phyloP scores from a whole-genome alignment of 2,797 vertebrate genomes.

The Pangasius sanitwongsei region DNA sequence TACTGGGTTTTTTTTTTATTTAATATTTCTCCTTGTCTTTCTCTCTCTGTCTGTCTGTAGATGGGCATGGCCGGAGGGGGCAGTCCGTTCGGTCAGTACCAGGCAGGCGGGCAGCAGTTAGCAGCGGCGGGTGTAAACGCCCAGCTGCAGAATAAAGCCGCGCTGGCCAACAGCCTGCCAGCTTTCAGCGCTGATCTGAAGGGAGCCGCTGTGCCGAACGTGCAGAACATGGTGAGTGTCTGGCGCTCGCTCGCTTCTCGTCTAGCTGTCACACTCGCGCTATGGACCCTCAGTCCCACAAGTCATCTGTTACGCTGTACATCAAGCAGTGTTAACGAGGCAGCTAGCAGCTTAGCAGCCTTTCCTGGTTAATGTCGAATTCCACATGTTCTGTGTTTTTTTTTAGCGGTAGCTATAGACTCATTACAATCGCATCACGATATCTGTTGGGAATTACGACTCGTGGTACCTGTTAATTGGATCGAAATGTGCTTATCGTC shows the following conservation, averaged over 20 bases:
- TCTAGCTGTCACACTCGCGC: background rate
- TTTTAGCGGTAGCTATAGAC: background rate
- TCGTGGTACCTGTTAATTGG: background rate
- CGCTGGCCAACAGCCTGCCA: constrained; percentile 87
- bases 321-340: background rate
- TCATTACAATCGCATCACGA: background rate
- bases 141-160: constrained; percentile 86
- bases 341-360: background rate
- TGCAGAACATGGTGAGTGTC: constrained; percentile 91
- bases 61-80: constrained; percentile 87
- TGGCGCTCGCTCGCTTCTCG: background rate
- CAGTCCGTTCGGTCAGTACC: constrained; percentile 88
- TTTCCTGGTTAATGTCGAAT: background rate
- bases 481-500: background rate
- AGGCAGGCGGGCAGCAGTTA: constrained; percentile 84
- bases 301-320: background rate
- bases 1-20: no score
- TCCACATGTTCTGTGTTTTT: background rate
- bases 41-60: constrained; percentile 70
- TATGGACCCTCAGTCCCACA: background rate
- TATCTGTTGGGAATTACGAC: background rate
- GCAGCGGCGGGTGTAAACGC: constrained; percentile 80
- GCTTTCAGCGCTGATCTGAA: constrained; percentile 90
- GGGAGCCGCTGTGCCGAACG: constrained; percentile 80
- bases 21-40: background rate